Base-by-base conservation (phyloP, 2,797 vertebrate species). In the Aphelocoma californica region DNA sequence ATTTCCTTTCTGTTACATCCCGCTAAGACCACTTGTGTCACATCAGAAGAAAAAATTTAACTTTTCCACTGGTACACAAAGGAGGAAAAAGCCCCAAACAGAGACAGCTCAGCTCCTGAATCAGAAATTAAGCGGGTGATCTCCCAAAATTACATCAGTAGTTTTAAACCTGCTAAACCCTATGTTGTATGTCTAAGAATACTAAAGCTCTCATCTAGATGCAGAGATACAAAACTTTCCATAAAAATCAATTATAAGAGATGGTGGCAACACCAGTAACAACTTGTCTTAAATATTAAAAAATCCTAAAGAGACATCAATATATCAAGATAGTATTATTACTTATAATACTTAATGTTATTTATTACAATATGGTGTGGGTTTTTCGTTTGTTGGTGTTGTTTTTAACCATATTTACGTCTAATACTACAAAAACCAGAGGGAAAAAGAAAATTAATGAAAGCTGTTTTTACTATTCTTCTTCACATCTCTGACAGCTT, bases 1-100 rank as follows among this genome's bases (percentile, higher is more conserved):
- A 31, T 54, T 93, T 95, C 56, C 62, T 24, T 85, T 90, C 72
- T 62, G 73, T 45, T n/a, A 73, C 25, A 19, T 81, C 66, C 66
- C 86, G 73, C 51, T 81, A 91, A 86, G 48, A 92, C 66, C 45
- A 65, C 58, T 7, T 34, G 10, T 51, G 61, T 58, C 81, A 78
- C 57, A 65, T 40, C 11, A 80, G 19, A 81, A 56, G 12, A 53
- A 80, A 90, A 86, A 61, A 11, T 7, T 4, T 26, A 10, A 42
- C 13, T n/a, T 91, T 74, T 81, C 42, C 44, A 62, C 31, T 60
- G 29, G 58, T 62, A 86, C 16, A 64, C 1, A 9, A 25, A 50
- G 6, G 21, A 31, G 21, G 16, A 47, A 47, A 78, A 51, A 54
- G 3, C 11, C 32, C 16, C 28, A 61, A 60, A 28, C 10, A 53